Percentiles rank a stretch among this genome's conserved stretches.
These are phyloP conservation scores for Danio aesculapii DNA, from an alignment of 2,797 vertebrate species.

Conservation along the genomic window DNA sequence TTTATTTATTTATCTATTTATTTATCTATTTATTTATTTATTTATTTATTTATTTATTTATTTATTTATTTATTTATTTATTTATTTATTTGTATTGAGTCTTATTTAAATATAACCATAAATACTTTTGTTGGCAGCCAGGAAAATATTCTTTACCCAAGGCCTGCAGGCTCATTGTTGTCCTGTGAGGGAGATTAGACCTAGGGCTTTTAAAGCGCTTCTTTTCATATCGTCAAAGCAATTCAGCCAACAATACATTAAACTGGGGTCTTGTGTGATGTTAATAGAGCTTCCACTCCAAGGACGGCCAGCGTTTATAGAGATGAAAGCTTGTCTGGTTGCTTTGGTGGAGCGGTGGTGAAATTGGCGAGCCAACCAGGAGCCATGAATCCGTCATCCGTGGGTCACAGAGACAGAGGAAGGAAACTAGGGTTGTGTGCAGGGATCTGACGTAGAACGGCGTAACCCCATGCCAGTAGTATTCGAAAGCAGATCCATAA, in stretches of 20 bases:
- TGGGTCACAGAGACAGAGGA: constrained; percentile 16
- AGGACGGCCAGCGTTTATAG: constrained; percentile 10
- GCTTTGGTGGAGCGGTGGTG: constrained; percentile 9
- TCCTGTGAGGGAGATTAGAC: constrained; percentile 5
- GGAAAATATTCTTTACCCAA: constrained; percentile 36
- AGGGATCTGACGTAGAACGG: constrained; percentile 16
- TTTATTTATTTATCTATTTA: no score
- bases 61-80: no score
- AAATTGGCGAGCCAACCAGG: constrained; percentile 31
- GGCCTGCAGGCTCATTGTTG: constrained; percentile 32
- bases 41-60: no score
- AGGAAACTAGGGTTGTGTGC: background rate
- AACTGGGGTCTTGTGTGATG: constrained; percentile 36
- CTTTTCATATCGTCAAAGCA: constrained; percentile 29
- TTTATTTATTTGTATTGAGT: no score
- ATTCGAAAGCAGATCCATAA: constrained; percentile 53
- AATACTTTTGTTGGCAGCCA: background rate
- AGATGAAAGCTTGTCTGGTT: constrained; percentile 1
- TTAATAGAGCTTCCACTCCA: constrained; percentile 31
- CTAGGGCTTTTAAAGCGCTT: constrained; percentile 28
- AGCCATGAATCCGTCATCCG: constrained; percentile 53
- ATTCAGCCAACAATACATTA: constrained; percentile 34
- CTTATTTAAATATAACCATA: constrained; percentile 18
- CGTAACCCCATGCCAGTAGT: constrained; percentile 45
- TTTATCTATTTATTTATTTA: no score